Base-by-base conservation (phyloP, 1,140 invertebrate species). In the Cyrtorhinus lividipennis region DNA sequence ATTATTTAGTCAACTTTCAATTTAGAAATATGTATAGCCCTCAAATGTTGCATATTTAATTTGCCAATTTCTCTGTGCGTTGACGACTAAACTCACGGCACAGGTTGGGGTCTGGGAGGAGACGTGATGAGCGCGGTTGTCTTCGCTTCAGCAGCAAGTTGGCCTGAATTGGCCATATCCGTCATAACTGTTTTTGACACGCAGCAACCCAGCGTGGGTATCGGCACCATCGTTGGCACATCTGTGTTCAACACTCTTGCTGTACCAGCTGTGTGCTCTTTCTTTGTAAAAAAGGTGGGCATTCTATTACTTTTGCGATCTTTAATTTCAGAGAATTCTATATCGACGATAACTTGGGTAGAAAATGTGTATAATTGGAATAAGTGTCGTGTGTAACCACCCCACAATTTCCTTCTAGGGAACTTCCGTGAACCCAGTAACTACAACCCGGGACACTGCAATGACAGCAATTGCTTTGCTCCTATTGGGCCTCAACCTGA, bases 231-330 rank as follows among this genome's bases (percentile, higher is more conserved):
- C 0, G 24, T 61, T 12, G 60, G 60, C 22, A 45, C 60, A 0
- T 30, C 60, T n/a, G 22, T 44, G 13, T 61, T 61, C 23, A 61
- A 61, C 60, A 44, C 27, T 48, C 60, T 61, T 13, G 23, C 38
- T 12, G 24, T 61, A n/a, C 60, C 60, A n/a, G 60, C 27, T 0
- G 13, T 46, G 26, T 61, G 44, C 23, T 23, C 60, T 44, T 46
- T 61, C 18, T 2, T 46, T 1, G 10, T 10, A 3, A 53, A 3
- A 15, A 53, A 53, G 48, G 48, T 53, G 20, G 5, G 10, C 48
- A 22, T 20, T 53, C n/a, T 44, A n/a, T 44, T 44, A n/a, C n/a
- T n/a, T n/a, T n/a, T n/a, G n/a, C n/a, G n/a, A n/a, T n/a, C n/a
- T n/a, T n/a, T n/a, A n/a, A n/a, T n/a, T n/a, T n/a, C n/a, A n/a